Percentiles rank a stretch among this genome's conserved stretches.
Conservation (phyloP, 2,797 vertebrate species). For the Anolis apletophallus region DNA sequence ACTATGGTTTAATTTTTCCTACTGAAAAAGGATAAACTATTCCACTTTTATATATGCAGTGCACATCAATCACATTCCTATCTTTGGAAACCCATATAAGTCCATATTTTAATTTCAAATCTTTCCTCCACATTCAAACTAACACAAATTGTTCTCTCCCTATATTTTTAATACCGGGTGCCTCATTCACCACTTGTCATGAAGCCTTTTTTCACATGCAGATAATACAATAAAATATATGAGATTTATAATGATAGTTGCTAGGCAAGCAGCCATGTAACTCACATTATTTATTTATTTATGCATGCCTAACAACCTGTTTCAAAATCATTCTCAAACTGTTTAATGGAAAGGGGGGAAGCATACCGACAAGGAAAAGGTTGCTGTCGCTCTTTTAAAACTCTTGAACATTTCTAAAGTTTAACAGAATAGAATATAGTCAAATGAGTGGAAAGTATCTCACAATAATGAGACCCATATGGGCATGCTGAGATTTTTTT, state of each 20-base stretch:
- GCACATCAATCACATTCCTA: not conserved
- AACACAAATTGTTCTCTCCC: conserved; percentile 16
- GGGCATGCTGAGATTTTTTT: not conserved
- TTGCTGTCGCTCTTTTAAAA: not conserved
- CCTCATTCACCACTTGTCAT: conserved; percentile 11
- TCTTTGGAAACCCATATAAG: conserved; percentile 15
- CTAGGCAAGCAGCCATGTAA: conserved; percentile 1
- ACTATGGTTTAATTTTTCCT: not conserved
- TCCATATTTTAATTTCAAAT: not conserved
- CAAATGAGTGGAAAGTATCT: not conserved
- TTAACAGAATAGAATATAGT: not conserved
- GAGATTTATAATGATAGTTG: not conserved
- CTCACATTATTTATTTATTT: not conserved
- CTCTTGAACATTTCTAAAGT: not conserved
- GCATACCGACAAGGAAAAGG: not conserved
- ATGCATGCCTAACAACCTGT: not conserved
- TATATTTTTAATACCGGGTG: conserved; percentile 24
- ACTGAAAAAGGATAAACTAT: not conserved
- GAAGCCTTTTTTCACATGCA: not conserved
- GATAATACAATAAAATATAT: conserved; percentile 27
- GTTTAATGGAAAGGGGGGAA: not conserved
- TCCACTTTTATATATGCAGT: not conserved
- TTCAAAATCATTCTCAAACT: conserved; percentile 4
- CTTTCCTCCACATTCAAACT: conserved; percentile 19
- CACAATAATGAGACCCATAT: not conserved